phyloP scores from a whole-genome alignment of 2,797 vertebrate genomes.

The Oreochromis mossambicus region DNA sequence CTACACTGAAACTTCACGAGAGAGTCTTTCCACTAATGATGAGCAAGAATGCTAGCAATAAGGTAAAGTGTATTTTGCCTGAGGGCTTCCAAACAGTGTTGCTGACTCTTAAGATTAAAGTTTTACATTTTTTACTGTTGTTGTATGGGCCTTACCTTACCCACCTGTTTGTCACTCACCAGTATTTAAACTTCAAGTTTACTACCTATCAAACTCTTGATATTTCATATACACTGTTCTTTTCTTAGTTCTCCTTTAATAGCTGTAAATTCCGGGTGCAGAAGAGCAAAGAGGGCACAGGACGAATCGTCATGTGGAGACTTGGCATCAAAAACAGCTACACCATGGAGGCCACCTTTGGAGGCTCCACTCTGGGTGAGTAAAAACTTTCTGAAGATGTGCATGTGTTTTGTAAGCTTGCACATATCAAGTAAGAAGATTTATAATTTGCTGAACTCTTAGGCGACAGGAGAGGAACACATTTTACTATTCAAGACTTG shows the following conservation, averaged over 20 bases:
- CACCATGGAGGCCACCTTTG: conserved; percentile 90
- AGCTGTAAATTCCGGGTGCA: conserved; percentile 94
- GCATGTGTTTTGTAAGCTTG: not conserved
- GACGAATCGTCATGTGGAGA: conserved; percentile 90
- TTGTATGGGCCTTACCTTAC: not conserved
- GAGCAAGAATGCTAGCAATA: conserved; percentile 88
- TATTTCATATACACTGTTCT: not conserved
- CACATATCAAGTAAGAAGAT: not conserved
- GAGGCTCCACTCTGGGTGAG: conserved; percentile 89
- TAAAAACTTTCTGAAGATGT: not conserved
- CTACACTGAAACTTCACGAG: conserved; percentile 69
- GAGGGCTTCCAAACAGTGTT: not conserved
- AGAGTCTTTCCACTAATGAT: conserved; percentile 92
- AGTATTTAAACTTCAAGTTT: not conserved
- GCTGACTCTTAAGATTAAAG: not conserved
- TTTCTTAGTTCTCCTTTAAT: conserved; percentile 85
- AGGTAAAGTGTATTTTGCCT: conserved; percentile 69
- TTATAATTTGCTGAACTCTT: not conserved
- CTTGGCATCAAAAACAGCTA: conserved; percentile 91
- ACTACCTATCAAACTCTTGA: not conserved
- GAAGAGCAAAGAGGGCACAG: conserved; percentile 90
- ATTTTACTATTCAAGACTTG: conserved; percentile 85
- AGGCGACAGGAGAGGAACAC: conserved; percentile 84
- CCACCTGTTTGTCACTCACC: not conserved
- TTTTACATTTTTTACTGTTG: not conserved